phyloP scores from a whole-genome alignment of 2,888 invertebrate genomes.

The Rhogogaster chlorosoma region DNA sequence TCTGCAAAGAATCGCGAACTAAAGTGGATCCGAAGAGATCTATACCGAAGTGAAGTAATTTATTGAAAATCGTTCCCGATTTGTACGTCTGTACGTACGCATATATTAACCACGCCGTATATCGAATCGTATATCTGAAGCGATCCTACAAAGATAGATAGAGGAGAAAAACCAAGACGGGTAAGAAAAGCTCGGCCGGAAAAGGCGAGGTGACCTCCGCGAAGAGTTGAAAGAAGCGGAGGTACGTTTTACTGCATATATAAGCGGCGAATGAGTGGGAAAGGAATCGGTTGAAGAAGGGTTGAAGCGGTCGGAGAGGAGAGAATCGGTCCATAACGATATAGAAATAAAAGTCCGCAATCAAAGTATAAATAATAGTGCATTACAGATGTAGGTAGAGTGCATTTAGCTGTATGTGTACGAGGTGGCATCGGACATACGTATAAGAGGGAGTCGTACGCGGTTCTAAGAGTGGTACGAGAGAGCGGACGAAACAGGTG shows the following conservation, averaged over 20 bases:
- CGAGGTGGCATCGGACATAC: background rate
- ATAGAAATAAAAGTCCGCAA: background rate
- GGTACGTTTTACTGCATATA: too few relatives aligned
- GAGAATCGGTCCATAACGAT: background rate
- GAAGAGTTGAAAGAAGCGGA: background rate
- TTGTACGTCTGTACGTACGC: background rate
- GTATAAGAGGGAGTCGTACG: background rate
- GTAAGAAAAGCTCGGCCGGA: background rate
- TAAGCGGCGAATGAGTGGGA: background rate
- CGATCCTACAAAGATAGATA: background rate
- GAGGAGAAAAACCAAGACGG: background rate
- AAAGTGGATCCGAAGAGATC: background rate
- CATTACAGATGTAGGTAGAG: background rate
- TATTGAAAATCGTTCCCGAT: background rate
- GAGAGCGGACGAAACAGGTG: slow-evolving; percentile 27
- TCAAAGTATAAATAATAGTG: background rate
- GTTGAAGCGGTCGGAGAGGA: background rate
- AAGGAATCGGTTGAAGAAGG: background rate
- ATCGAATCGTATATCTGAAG: background rate
- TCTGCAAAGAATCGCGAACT: slow-evolving; percentile 29
- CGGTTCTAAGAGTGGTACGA: background rate
- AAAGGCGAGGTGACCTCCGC: background rate
- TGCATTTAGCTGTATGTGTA: background rate
- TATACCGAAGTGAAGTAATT: background rate
- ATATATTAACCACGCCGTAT: too few relatives aligned